phyloP scores from a whole-genome alignment of 2,797 vertebrate species.

The Notolepis coatsorum region DNA sequence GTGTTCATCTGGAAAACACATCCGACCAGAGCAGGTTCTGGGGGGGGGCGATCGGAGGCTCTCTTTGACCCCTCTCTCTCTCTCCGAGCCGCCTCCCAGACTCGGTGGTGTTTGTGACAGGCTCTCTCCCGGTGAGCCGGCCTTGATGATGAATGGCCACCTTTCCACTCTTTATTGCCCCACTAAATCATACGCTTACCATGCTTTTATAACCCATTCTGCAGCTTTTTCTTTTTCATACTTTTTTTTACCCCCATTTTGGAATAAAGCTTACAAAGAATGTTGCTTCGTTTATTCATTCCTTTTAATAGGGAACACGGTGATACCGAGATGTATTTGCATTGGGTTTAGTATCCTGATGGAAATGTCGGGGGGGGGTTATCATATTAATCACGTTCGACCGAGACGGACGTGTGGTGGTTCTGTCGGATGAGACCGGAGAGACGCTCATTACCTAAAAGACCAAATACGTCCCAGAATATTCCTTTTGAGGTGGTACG shows the following conservation, averaged over 20 bases:
- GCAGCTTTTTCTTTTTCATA: slow-evolving; percentile 78
- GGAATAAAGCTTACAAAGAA: slow-evolving; percentile 73
- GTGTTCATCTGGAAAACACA: slow-evolving; percentile 78
- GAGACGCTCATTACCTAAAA: slow-evolving; percentile 29
- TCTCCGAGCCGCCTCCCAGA: slow-evolving; percentile 65
- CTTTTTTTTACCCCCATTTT: slow-evolving; percentile 42
- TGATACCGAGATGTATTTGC: slow-evolving; percentile 39
- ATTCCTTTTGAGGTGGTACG: slow-evolving; percentile 26
- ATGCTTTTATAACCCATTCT: slow-evolving; percentile 85
- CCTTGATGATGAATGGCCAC: slow-evolving; percentile 82
- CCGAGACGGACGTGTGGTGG: slow-evolving; percentile 44
- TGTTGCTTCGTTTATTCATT: slow-evolving; percentile 41
- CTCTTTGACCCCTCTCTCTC: slow-evolving; percentile 39
- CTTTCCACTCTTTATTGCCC: slow-evolving; percentile 84
- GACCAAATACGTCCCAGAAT: slow-evolving; percentile 34
- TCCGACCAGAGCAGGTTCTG: slow-evolving; percentile 65
- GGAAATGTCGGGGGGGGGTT: slow-evolving; percentile 28
- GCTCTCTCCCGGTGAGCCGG: slow-evolving; percentile 81
- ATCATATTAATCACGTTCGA: slow-evolving; percentile 48
- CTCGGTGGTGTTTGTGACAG: slow-evolving; percentile 77
- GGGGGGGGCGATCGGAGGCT: slow-evolving; percentile 61
- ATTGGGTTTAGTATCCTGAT: slow-evolving; percentile 44
- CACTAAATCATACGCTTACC: slow-evolving; percentile 86
- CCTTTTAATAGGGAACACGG: slow-evolving; percentile 40
- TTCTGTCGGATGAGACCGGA: slow-evolving; percentile 29